Base-by-base conservation (phyloP, 2,113 vertebrate species). In the Carlito syrichta region DNA sequence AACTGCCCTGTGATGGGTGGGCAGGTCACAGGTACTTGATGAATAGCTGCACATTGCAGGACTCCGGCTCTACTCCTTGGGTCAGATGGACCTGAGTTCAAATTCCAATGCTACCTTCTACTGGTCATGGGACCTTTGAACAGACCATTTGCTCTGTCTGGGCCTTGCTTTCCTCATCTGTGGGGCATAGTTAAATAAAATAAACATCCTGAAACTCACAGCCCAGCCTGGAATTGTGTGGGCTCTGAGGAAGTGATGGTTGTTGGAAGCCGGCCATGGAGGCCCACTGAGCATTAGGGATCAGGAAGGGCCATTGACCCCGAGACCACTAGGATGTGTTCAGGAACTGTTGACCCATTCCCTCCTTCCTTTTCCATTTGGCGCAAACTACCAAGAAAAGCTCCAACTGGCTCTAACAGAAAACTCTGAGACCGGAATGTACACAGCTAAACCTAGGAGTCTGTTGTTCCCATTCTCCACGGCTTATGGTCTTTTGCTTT, bases 101-200 rank as follows among this genome's bases (percentile, higher is more conserved):
- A 2, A 32, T 56, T 27, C 43, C 82, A 10, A 6, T 1, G 14
- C 43, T 8, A 0, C 25, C 35, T 78, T 63, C 73, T 40, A 17
- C 32, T 16, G 32, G 9, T 25, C 27, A 6, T 43, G 50, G 35
- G 60, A 35, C 73, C n/a, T 23, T n/a, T 4, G 13, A 32, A 8
- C 45, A 71, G 52, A 11, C 71, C 38, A 13, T 58, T 48, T 45
- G 5, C 74, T 30, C 35, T 12, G 1, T 38, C 38, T 76, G 69
- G 63, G 50, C 50, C 79, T 22, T 50, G 22, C 40, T 95, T 76
- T 69, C 94, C 96, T 97, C 84, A 16, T 50, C 69, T 48, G 35
- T 20, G 10, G 27, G 45, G 16, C 11, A 2, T 30, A 50, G 69
- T 6, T 58, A 35, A 76, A 71, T 22, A 10, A 78, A 52, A 71